Percentiles rank a stretch among this genome's conserved stretches.
phyloP scores from a whole-genome alignment of 2,888 invertebrate genomes.

The Cyrtodaria siliqua region DNA sequence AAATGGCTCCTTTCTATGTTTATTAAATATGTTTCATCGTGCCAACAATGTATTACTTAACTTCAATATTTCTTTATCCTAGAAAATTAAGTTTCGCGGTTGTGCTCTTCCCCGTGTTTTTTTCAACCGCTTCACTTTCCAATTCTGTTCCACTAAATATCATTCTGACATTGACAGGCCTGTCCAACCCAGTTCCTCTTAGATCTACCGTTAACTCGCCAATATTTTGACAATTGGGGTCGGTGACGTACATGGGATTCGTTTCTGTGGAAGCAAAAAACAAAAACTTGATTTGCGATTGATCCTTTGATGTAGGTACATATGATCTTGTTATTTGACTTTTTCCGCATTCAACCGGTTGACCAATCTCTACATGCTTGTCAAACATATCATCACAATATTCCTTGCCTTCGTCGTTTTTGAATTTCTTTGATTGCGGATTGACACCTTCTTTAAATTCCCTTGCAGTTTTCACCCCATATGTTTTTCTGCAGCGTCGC shows the following conservation, averaged over 20 bases:
- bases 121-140: constrained; percentile 51
- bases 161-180: constrained; percentile 53
- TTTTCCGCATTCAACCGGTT: constrained; percentile 46
- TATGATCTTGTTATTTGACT: constrained; percentile 35
- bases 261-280: constrained; percentile 48
- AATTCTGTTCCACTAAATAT: constrained; percentile 66
- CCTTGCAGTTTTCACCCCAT: constrained; percentile 49
- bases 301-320: constrained; percentile 21
- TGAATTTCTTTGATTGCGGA: constrained; percentile 44
- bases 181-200: constrained; percentile 21
- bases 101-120: constrained; percentile 25
- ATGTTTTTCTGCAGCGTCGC: constrained; percentile 55
- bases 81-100: constrained; percentile 59
- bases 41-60: too few species aligned
- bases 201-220: constrained; percentile 44
- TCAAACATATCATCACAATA: constrained; percentile 57
- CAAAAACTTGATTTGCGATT: constrained; percentile 25
- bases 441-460: constrained; percentile 38
- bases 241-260: constrained; percentile 48
- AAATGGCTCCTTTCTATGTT: too few species aligned
- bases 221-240: constrained; percentile 42
- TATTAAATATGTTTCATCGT: too few species aligned
- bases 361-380: constrained; percentile 52
- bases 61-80: too few species aligned
- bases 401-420: constrained; percentile 14